A percentile compares a stretch with the other conserved stretches of the same genome.
Evolutionary conservation across 2,888 invertebrate species (phyloP).

Genomic region (Lutraria lutraria): DNA sequence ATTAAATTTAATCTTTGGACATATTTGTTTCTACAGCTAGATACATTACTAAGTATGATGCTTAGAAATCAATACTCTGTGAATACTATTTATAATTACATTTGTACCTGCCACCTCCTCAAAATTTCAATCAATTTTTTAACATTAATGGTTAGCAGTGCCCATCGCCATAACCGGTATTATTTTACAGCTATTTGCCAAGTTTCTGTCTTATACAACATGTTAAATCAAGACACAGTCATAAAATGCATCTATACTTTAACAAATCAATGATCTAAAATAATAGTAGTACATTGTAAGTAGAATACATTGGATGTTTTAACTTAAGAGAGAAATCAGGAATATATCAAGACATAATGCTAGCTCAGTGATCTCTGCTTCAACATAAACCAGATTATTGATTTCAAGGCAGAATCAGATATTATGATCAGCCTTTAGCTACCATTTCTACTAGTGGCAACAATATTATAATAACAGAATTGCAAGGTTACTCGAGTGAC

Average conservation of each 20-base stretch:
- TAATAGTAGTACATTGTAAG: not conserved
- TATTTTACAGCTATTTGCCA: not conserved
- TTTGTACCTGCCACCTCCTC: not conserved
- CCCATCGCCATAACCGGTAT: not conserved
- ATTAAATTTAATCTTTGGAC: not conserved
- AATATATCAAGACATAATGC: slow-evolving; percentile 36
- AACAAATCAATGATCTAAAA: not conserved
- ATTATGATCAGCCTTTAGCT: slow-evolving; percentile 69
- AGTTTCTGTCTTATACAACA: not conserved
- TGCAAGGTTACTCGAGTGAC: not conserved
- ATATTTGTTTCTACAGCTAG: not conserved
- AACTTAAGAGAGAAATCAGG: slow-evolving; percentile 32
- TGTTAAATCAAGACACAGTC: not conserved
- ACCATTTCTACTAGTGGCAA: slow-evolving; percentile 38
- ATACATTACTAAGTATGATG: not conserved
- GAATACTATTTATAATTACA: not conserved
- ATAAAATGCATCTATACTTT: slow-evolving; percentile 1
- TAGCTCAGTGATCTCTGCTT: slow-evolving; percentile 42
- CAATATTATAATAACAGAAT: slow-evolving; percentile 27
- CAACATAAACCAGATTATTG: slow-evolving; percentile 63
- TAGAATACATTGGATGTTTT: slow-evolving; percentile 15
- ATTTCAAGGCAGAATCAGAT: slow-evolving; percentile 67
- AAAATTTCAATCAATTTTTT: slow-evolving; percentile 2
- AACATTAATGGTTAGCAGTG: not conserved
- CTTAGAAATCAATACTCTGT: not conserved